phyloP scores from a whole-genome alignment of 1,140 invertebrate genomes.

The Episyrphus balteatus region DNA sequence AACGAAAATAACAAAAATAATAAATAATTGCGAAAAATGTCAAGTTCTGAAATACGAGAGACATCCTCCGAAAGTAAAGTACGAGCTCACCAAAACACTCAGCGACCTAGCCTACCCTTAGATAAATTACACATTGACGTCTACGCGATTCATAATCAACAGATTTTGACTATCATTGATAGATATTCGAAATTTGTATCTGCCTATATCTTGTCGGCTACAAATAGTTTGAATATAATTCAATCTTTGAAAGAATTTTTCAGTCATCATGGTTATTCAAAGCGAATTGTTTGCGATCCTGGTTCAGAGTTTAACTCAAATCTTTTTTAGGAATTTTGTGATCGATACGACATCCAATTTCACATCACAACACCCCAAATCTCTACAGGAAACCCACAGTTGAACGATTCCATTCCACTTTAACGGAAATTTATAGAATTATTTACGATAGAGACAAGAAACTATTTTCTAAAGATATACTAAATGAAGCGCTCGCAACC shows the following conservation, averaged over 20 bases:
- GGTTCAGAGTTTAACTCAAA: constrained; percentile 12
- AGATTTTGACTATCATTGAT: too few species aligned
- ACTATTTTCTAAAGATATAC: too few species aligned
- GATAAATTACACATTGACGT: constrained; percentile 3
- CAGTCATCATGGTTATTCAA: too few species aligned
- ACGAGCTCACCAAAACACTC: too few species aligned
- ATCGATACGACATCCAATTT: constrained; percentile 11
- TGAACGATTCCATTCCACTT: constrained; percentile 12
- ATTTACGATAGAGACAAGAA: neutral
- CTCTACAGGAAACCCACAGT: constrained; percentile 7
- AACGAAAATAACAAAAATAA: neutral
- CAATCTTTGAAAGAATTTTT: too few species aligned
- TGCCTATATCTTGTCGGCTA: too few species aligned
- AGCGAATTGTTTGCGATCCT: constrained; percentile 7
- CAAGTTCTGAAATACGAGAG: constrained; percentile 20
- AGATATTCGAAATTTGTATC: too few species aligned
- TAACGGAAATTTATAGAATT: constrained; percentile 13
- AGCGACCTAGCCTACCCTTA: too few species aligned
- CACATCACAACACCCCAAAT: constrained; percentile 9
- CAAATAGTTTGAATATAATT: too few species aligned
- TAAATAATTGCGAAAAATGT: constrained; percentile 11
- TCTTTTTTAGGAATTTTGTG: constrained; percentile 10
- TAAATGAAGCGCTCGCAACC: too few species aligned
- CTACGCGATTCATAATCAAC: too few species aligned
- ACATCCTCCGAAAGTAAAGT: constrained; percentile 13